Conservation (phyloP, 2,797 vertebrate genomes). For the Sebastes minor region DNA sequence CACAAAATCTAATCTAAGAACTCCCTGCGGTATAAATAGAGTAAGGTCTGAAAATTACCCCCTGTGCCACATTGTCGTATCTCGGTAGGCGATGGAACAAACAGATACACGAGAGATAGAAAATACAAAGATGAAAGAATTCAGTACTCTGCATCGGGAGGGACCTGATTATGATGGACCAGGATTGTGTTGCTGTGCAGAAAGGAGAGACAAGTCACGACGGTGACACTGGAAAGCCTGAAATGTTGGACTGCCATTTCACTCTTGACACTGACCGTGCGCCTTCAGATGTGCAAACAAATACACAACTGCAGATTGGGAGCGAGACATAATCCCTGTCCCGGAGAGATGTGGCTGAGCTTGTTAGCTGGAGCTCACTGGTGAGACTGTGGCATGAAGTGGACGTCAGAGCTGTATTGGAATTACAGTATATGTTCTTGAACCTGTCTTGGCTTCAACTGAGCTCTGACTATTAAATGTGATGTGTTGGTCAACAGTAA, state of each 20-base stretch:
- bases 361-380: constrained; percentile 40
- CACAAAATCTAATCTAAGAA: constrained; percentile 7
- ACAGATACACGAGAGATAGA: background rate
- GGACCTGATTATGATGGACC: background rate
- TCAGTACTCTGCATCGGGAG: background rate
- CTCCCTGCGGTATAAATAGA: background rate
- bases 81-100: background rate
- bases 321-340: constrained; percentile 41
- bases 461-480: constrained; percentile 8
- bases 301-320: constrained; percentile 33
- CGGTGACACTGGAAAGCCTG: background rate
- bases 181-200: background rate
- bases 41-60: background rate
- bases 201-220: background rate
- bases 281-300: constrained; percentile 25
- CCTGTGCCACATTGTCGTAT: background rate
- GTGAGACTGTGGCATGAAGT: constrained; percentile 17
- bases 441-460: background rate
- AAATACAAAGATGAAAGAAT: background rate
- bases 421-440: constrained; percentile 18
- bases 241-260: constrained; percentile 2
- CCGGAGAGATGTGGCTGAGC: constrained; percentile 25
- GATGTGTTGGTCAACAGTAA: background rate
- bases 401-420: constrained; percentile 1
- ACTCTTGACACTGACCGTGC: background rate